These are phyloP conservation scores for Hormaphis cornu DNA, from an alignment of 1,140 invertebrate species.

Conservation along the genomic window DNA sequence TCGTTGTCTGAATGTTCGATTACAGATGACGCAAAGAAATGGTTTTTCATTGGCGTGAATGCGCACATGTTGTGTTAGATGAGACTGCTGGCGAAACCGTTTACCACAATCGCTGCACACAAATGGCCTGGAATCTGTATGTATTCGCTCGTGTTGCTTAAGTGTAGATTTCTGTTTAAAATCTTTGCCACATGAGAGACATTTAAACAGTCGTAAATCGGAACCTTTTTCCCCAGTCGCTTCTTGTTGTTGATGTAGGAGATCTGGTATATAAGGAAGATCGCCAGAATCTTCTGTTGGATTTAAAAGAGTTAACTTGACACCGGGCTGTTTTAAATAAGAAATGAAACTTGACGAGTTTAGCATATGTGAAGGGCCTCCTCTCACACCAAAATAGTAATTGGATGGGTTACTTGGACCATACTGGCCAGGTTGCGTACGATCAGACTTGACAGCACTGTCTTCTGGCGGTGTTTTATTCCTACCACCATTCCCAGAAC, in stretches of 20 bases:
- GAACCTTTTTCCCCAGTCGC: constrained; percentile 41
- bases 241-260: constrained; percentile 48
- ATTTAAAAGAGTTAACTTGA: constrained; percentile 57
- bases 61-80: constrained; percentile 73
- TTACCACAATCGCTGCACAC: constrained; percentile 78
- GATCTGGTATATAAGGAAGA: constrained; percentile 49
- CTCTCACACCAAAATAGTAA: constrained; percentile 23
- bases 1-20: constrained; percentile 74
- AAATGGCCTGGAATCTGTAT: constrained; percentile 71
- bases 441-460: not conserved
- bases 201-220: constrained; percentile 67
- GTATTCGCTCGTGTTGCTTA: constrained; percentile 73
- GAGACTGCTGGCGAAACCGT: constrained; percentile 74
- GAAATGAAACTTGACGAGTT: constrained; percentile 68
- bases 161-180: constrained; percentile 77
- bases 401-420: not conserved
- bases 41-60: constrained; percentile 85
- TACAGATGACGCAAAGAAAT: constrained; percentile 78
- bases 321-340: constrained; percentile 70
- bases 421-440: constrained; percentile 14
- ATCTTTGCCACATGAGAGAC: constrained; percentile 73
- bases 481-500: constrained; percentile 16
- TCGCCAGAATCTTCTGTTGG: constrained; percentile 45
- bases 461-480: constrained; percentile 17
- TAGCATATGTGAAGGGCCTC: constrained; percentile 52